phyloP scores from a whole-genome alignment of 2,797 vertebrate genomes.

The Chloroceryle inda region DNA sequence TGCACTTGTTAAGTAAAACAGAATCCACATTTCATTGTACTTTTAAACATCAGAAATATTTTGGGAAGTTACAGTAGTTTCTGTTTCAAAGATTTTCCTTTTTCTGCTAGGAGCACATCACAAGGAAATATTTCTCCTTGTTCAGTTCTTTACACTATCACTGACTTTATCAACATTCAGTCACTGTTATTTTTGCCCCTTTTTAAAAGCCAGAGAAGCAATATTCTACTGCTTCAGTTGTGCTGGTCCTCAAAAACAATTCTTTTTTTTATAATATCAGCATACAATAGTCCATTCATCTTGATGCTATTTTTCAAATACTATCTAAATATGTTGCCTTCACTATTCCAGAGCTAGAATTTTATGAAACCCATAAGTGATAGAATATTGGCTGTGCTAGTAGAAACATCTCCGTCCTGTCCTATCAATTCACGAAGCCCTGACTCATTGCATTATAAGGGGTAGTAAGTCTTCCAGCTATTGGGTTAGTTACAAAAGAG shows the following conservation, averaged over 20 bases:
- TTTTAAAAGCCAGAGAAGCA: not conserved
- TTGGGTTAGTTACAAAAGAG: not conserved
- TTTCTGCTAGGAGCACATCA: fast-evolving
- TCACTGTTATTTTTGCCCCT: not conserved
- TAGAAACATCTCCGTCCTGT: not conserved
- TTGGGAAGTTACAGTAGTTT: not conserved
- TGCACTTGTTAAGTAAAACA: not conserved
- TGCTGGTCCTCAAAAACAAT: not conserved
- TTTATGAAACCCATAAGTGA: not conserved
- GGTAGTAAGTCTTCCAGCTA: not conserved
- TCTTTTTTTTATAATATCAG: not conserved
- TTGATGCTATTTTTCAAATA: not conserved
- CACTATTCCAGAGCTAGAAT: not conserved
- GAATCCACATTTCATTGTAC: not conserved
- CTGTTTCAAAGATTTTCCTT: not conserved
- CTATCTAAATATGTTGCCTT: not conserved
- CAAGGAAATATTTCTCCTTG: not conserved
- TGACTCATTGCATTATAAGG: not conserved
- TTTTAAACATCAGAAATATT: not conserved
- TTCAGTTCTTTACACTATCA: not conserved
- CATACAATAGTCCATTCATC: not conserved
- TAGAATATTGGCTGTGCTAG: not conserved
- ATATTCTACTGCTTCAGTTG: not conserved
- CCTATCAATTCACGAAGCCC: not conserved
- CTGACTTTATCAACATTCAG: not conserved